Conservation (phyloP, 2,797 vertebrate genomes). For the Lerista edwardsae region DNA sequence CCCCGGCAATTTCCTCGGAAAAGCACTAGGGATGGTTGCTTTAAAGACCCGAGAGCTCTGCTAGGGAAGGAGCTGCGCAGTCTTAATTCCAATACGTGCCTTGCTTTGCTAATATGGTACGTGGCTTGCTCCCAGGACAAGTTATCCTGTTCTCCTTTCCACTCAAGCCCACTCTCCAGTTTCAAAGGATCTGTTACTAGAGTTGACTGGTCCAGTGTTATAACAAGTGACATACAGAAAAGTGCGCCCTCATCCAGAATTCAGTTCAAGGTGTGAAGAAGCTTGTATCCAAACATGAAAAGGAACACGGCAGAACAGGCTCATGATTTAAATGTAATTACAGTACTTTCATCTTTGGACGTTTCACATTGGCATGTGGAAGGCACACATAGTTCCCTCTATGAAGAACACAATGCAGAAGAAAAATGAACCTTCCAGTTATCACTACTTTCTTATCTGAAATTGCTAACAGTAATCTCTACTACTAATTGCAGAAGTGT, state of each 20-base stretch:
- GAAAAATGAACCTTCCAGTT: neutral
- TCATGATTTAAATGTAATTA: neutral
- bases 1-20: too few species aligned
- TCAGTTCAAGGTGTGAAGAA: neutral
- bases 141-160: too few species aligned
- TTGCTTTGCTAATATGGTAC: too few species aligned
- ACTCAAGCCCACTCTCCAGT: too few species aligned
- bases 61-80: too few species aligned
- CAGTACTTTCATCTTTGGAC: neutral
- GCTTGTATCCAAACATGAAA: neutral
- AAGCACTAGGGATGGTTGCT: neutral
- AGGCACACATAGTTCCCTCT: neutral
- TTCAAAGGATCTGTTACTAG: neutral
- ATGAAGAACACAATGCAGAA: neutral
- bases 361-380: neutral
- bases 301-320: neutral
- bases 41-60: neutral
- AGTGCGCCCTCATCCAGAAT: neutral
- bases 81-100: too few species aligned
- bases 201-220: neutral
- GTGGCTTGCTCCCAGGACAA: neutral
- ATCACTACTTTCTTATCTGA: conserved; percentile 2
- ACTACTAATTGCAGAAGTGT: neutral
- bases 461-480: neutral
- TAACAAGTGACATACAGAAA: neutral